Conservation (phyloP, 2,113 vertebrate genomes). For the Notothenia rossii region DNA sequence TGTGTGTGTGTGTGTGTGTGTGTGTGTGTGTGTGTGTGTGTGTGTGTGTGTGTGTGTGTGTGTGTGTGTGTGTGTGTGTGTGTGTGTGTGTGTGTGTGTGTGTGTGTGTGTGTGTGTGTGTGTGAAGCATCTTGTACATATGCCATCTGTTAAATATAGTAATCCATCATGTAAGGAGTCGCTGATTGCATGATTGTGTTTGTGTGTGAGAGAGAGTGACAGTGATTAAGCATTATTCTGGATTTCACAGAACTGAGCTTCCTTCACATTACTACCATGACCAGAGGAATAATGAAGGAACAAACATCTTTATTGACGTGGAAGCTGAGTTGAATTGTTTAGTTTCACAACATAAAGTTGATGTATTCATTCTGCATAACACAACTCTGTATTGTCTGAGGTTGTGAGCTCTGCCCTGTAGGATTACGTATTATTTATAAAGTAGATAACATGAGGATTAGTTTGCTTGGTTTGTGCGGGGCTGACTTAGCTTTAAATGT, state of each 20-base stretch:
- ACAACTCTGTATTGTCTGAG: background rate
- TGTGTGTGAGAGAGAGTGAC: background rate
- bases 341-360: background rate
- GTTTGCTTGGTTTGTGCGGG: conserved; percentile 5
- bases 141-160: conserved; percentile 8
- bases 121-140: conserved; percentile 1
- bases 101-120: background rate
- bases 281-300: too few relatives aligned
- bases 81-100: background rate
- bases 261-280: background rate
- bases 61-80: too few relatives aligned
- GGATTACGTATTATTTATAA: background rate
- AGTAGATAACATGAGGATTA: background rate
- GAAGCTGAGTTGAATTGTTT: background rate
- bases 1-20: too few relatives aligned
- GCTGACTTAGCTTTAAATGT: conserved; percentile 8
- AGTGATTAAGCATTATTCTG: conserved; percentile 6
- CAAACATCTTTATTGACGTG: background rate
- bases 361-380: background rate
- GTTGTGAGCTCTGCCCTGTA: background rate
- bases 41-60: too few relatives aligned
- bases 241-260: background rate
- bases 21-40: too few relatives aligned
- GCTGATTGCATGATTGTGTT: background rate
- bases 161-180: conserved; percentile 8